Evolutionary conservation across 1,140 invertebrate species (phyloP), one percentile per base, ranked within the genome.

Genomic region (Drosophila melanogaster): DNA sequence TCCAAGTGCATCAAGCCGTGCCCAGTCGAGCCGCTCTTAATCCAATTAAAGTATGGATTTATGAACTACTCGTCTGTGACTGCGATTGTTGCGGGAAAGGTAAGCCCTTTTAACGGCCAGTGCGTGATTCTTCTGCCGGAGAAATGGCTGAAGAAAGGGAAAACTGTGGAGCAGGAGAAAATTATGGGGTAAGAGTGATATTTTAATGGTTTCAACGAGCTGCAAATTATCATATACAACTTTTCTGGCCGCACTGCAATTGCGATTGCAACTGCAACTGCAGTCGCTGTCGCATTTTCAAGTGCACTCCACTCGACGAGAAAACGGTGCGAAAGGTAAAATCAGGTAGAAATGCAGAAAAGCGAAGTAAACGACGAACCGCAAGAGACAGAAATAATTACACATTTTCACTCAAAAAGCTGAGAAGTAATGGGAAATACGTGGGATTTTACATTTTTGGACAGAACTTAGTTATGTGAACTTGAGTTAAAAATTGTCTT

Each of bases 21-120:
- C 53, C 76, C 79, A 83, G 67, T 69, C 69, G 65, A 71, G 77
- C 81, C 80, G 75, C 73, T 77, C 80, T 81, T 87, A 90, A 90
- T 90, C 87, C 87, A 90, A 90, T 90, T 90, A 81, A 90, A 78
- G 64, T 74, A 70, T 83, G 69, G 84, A 83, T 89, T 84, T 87
- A 87, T 89, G 62, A 72, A 79, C 66, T 72, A 70, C 56, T 56
- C 77, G 37, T 51, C 70, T 73, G 54, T 60, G 55, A 54, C 66
- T 53, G 53, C 35, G 26, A 40, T 46, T 57, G 41, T 59, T 24
- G 50, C 49, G 37, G 64, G 47, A 14, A 55, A 66, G 58, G 53
- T 76, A 72, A 85, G 62, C 71, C 77, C 81, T 64, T 69, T 85
- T 86, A 77, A 73, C 69, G 54, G 72, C 50, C 58, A 58, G 58